Percentiles rank a stretch among this genome's conserved stretches.
Conservation (phyloP, 1,140 invertebrate species). For the Saccostrea glomerata region DNA sequence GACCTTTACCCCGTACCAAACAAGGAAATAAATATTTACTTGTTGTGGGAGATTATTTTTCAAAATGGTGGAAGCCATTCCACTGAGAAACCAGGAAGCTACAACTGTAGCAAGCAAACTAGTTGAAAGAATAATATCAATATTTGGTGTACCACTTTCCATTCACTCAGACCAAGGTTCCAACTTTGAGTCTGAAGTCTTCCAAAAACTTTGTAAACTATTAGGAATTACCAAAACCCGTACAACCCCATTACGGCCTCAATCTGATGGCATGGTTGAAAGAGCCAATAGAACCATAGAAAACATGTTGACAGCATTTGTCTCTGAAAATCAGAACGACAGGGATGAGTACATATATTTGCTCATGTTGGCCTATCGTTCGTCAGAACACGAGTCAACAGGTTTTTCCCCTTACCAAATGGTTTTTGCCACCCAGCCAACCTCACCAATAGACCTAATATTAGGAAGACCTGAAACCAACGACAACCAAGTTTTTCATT, state of each 20-base stretch:
- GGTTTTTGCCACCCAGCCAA: conserved; percentile 46
- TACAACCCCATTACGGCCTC: conserved; percentile 56
- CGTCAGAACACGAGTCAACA: conserved; percentile 44
- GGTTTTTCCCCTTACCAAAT: conserved; percentile 43
- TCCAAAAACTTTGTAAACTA: conserved; percentile 48
- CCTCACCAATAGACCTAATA: conserved; percentile 41
- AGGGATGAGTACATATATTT: conserved; percentile 54
- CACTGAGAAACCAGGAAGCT: conserved; percentile 47
- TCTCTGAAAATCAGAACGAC: conserved; percentile 43
- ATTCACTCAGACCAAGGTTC: conserved; percentile 56
- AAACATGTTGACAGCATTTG: conserved; percentile 48
- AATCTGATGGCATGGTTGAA: conserved; percentile 60
- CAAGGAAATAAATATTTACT: conserved; percentile 33
- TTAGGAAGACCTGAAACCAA: conserved; percentile 17
- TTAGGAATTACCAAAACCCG: conserved; percentile 53
- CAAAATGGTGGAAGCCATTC: conserved; percentile 50
- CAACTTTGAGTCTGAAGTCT: conserved; percentile 50
- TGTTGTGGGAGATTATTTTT: conserved; percentile 50
- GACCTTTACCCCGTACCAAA: conserved; percentile 39
- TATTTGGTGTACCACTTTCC: conserved; percentile 51
- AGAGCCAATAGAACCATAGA: conserved; percentile 53
- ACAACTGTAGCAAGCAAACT: conserved; percentile 58
- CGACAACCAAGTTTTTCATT: background rate
- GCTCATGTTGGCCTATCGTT: conserved; percentile 46
- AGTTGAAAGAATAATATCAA: conserved; percentile 63